phyloP scores from a whole-genome alignment of 1,140 invertebrate species.

The Lithobius niger region DNA sequence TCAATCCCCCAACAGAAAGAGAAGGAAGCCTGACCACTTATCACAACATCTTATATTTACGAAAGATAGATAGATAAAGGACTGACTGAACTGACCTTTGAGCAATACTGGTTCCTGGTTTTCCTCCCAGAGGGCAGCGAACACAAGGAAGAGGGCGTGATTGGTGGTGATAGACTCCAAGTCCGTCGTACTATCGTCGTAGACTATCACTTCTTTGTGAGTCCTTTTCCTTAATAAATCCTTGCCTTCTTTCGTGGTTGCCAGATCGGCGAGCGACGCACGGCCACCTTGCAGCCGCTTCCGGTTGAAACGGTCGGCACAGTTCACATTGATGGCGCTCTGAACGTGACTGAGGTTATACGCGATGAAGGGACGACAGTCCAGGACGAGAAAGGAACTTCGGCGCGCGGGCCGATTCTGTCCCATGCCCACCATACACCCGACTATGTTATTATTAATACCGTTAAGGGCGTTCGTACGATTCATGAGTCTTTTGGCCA shows the following conservation, averaged over 20 bases:
- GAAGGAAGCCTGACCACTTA: no score
- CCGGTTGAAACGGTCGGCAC: slow-evolving; percentile 55
- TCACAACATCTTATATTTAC: no score
- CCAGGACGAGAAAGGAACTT: slow-evolving; percentile 41
- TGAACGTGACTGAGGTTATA: slow-evolving; percentile 56
- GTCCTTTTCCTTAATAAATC: slow-evolving; percentile 41
- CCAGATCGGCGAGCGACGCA: slow-evolving; percentile 49
- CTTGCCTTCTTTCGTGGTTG: slow-evolving; percentile 46
- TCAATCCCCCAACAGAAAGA: no score
- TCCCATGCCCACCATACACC: no score
- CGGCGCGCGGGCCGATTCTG: not conserved
- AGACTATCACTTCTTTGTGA: slow-evolving; percentile 32
- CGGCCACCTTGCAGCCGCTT: slow-evolving; percentile 51
- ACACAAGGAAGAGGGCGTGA: slow-evolving; percentile 50
- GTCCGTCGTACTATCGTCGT: slow-evolving; percentile 24
- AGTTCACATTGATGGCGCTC: slow-evolving; percentile 60
- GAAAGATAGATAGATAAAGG: no score
- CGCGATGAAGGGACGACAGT: slow-evolving; percentile 55
- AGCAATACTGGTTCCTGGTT: slow-evolving; percentile 51
- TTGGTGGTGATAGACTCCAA: slow-evolving; percentile 43
- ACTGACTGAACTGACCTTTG: slow-evolving; percentile 52
- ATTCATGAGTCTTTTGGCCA: slow-evolving; percentile 20
- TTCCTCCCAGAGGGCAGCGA: slow-evolving; percentile 52
- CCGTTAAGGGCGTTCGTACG: slow-evolving; percentile 15
- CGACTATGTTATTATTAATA: no score